These are phyloP conservation scores for Ceratotherium simum DNA, from an alignment of 2,113 vertebrate genomes.

Conservation along the genomic window DNA sequence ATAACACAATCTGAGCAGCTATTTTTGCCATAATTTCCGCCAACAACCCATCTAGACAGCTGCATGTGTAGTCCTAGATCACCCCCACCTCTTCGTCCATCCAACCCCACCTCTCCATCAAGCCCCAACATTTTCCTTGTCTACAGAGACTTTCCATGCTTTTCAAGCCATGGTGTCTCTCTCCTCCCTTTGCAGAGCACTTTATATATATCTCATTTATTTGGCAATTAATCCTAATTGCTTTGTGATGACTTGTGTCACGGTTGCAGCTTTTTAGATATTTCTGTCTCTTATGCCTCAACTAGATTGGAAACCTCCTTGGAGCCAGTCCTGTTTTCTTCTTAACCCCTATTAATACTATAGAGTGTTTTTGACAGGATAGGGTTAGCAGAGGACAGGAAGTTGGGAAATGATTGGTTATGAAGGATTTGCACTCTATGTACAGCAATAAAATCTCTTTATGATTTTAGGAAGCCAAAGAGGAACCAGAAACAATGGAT, in stretches of 20 bases:
- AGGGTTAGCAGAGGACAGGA: not conserved
- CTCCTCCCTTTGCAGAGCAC: not conserved
- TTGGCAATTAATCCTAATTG: not conserved
- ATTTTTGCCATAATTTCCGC: not conserved
- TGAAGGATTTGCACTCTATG: not conserved
- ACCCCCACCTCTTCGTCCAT: not conserved
- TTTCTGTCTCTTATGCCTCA: not conserved
- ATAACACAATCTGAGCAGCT: not conserved
- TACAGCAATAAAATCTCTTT: constrained; percentile 51
- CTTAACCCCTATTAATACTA: not conserved
- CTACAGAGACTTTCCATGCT: not conserved
- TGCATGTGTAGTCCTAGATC: no score
- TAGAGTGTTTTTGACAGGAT: not conserved
- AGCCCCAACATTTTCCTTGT: not conserved
- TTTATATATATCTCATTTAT: not conserved
- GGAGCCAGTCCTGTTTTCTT: not conserved
- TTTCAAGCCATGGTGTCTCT: not conserved
- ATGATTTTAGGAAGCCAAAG: constrained; percentile 76
- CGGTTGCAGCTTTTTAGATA: not conserved
- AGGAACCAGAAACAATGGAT: constrained; percentile 10
- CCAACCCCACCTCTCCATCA: not conserved
- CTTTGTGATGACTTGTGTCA: not conserved
- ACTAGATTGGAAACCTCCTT: not conserved
- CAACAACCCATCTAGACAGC: not conserved
- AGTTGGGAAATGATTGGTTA: not conserved